Percentiles rank a stretch among this genome's conserved stretches.
phyloP scores from a whole-genome alignment of 2,797 vertebrate species.

The Coreius guichenoti region DNA sequence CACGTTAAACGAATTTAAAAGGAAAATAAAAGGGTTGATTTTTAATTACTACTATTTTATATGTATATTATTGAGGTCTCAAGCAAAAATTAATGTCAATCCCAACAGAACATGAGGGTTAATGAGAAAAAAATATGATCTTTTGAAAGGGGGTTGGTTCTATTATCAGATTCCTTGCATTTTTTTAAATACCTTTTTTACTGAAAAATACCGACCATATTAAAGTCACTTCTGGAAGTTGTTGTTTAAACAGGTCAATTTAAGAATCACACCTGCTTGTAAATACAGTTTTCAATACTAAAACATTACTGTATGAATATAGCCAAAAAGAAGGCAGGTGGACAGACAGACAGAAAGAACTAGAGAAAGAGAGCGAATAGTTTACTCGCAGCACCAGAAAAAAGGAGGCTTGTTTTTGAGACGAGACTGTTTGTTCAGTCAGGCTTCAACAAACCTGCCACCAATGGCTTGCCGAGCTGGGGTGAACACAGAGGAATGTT shows the following conservation, averaged over 20 bases:
- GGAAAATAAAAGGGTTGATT: neutral
- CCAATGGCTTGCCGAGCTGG: conserved; percentile 44
- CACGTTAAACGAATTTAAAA: neutral
- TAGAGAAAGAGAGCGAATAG: conserved; percentile 39
- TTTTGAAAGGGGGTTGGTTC: neutral
- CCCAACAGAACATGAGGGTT: neutral
- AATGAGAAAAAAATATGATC: neutral
- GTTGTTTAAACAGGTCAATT: neutral
- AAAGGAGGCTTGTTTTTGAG: conserved; percentile 55
- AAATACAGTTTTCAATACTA: neutral
- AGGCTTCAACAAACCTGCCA: conserved; percentile 55
- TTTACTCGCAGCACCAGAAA: conserved; percentile 27
- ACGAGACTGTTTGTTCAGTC: conserved; percentile 59
- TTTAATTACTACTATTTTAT: neutral
- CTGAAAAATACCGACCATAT: neutral
- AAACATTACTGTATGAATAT: neutral
- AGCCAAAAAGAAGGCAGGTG: neutral
- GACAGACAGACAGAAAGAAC: neutral
- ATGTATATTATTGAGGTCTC: neutral
- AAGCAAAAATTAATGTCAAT: neutral
- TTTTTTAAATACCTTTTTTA: neutral
- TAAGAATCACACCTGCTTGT: neutral
- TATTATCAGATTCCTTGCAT: neutral
- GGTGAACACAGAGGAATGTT: conserved; percentile 58
- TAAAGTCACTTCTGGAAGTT: neutral